phyloP scores from a whole-genome alignment of 2,797 vertebrate genomes.

The Hybognathus amarus region DNA sequence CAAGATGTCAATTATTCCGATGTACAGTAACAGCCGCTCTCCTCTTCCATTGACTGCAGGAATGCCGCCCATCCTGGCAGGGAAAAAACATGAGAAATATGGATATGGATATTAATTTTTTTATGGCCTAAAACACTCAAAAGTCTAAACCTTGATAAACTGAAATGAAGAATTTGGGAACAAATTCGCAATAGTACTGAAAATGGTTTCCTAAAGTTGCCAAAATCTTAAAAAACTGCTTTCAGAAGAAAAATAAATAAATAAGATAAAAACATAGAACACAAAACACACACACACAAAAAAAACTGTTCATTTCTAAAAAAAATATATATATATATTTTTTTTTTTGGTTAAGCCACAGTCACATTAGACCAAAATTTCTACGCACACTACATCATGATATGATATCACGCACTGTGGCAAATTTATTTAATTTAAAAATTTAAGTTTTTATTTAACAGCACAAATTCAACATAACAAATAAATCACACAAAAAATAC shows the following conservation, averaged over 20 bases:
- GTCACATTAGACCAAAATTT: neutral
- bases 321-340: too few species aligned
- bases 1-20: slow-evolving; percentile 96
- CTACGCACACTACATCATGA: neutral
- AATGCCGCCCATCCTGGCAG: slow-evolving; percentile 94
- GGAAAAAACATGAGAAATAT: neutral
- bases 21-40: slow-evolving; percentile 92
- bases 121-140: slow-evolving; percentile 19
- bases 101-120: neutral
- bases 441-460: too few species aligned
- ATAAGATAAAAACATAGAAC: neutral
- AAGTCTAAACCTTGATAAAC: neutral
- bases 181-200: neutral
- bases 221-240: neutral
- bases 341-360: too few species aligned
- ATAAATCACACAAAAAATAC: neutral
- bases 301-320: neutral
- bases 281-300: neutral
- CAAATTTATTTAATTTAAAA: too few species aligned
- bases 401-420: neutral
- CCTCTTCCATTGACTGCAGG: slow-evolving; percentile 94
- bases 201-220: neutral
- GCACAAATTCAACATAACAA: neutral
- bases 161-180: neutral
- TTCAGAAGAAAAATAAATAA: neutral